Evolutionary conservation across 2,113 vertebrate species (phyloP).

Genomic region (Microcebus lehilahytsara): DNA sequence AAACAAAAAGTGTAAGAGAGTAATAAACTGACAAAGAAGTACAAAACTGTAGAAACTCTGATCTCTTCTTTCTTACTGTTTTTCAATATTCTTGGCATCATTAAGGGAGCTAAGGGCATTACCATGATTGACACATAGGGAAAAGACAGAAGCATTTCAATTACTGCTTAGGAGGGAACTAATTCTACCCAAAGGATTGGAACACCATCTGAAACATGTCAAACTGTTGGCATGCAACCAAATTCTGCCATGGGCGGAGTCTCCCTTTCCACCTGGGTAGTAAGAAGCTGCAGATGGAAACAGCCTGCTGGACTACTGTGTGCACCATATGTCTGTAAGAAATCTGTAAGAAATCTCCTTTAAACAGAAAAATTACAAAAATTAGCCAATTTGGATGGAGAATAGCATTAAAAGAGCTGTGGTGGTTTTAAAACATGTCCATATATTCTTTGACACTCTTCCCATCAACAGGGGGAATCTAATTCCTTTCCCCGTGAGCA

Average conservation of each 20-base stretch:
- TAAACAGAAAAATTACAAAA: not conserved
- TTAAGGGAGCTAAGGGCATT: not conserved
- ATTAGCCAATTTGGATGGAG: slow-evolving; percentile 25
- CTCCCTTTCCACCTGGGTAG: slow-evolving; percentile 37
- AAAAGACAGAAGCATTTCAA: not conserved
- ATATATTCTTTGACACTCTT: not conserved
- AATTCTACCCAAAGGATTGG: not conserved
- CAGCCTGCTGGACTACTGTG: not conserved
- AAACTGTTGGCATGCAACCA: not conserved
- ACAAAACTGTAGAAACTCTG: not conserved
- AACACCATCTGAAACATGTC: not conserved
- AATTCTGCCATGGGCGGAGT: not conserved
- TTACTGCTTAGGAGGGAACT: not conserved
- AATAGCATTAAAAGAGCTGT: slow-evolving; percentile 39
- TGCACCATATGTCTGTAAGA: not conserved
- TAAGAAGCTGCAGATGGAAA: slow-evolving; percentile 27
- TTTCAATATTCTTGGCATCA: not conserved
- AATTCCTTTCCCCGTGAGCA: not conserved
- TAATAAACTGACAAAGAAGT: not conserved
- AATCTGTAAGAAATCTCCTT: slow-evolving; percentile 42
- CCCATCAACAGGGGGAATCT: not conserved
- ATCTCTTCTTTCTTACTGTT: not conserved
- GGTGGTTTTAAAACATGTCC: slow-evolving; percentile 27
- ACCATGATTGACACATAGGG: not conserved
- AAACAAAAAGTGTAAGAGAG: not conserved